Evolutionary conservation across 2,888 invertebrate species (phyloP).

Genomic region (Cataglyphis altisquamis): DNA sequence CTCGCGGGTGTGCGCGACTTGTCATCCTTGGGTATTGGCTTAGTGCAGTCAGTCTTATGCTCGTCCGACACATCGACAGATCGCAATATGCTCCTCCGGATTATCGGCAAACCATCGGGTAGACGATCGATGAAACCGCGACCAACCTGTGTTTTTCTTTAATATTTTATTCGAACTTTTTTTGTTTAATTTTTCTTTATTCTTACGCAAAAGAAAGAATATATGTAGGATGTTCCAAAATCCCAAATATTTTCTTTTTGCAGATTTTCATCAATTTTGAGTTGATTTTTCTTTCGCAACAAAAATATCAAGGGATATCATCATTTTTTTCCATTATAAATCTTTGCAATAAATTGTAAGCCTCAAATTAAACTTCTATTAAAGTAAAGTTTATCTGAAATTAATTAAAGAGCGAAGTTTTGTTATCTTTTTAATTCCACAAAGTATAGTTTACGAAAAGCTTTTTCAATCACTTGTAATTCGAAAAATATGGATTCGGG

Average conservation of each 20-base stretch:
- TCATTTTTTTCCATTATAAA: neutral
- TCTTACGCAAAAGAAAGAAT: neutral
- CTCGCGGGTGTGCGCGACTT: conserved; percentile 43
- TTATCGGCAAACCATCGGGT: conserved; percentile 54
- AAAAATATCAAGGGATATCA: neutral
- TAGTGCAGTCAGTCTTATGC: conserved; percentile 74
- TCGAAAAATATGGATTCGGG: neutral
- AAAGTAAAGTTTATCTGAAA: neutral
- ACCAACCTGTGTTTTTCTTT: conserved; percentile 60
- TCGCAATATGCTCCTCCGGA: conserved; percentile 70
- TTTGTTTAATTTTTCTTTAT: neutral
- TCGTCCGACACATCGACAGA: conserved; percentile 74
- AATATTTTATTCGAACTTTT: neutral
- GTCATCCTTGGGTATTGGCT: conserved; percentile 66
- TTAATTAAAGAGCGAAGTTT: neutral
- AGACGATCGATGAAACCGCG: conserved; percentile 64
- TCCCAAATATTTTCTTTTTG: neutral
- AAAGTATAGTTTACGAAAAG: too few species aligned
- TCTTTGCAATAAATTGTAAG: neutral
- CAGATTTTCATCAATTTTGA: neutral
- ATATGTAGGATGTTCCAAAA: neutral
- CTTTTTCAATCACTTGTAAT: too few species aligned
- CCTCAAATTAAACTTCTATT: neutral
- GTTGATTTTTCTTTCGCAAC: neutral
- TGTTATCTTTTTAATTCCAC: neutral